phyloP scores from a whole-genome alignment of 2,113 vertebrate species.

The Ictidomys tridecemlineatus region DNA sequence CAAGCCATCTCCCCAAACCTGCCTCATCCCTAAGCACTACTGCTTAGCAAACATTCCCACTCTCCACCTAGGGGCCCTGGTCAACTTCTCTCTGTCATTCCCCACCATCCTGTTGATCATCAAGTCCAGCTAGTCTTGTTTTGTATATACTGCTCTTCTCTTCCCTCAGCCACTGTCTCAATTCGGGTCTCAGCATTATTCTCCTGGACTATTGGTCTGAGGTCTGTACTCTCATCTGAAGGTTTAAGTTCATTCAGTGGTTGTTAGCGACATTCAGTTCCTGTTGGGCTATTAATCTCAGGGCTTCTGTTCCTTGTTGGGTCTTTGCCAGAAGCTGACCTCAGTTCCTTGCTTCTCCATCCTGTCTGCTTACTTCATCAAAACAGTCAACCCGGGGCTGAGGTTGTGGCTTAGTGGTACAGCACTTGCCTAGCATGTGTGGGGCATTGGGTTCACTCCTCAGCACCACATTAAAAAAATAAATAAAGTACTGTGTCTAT shows the following conservation, averaged over 20 bases:
- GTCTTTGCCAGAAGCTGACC: neutral
- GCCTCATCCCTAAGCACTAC: neutral
- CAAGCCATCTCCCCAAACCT: neutral
- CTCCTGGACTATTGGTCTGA: neutral
- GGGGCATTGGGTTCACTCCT: no score
- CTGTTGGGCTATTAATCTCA: neutral
- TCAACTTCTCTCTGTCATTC: neutral
- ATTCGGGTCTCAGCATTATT: neutral
- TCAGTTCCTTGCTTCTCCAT: neutral
- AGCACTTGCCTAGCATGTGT: no score
- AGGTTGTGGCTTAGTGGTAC: no score
- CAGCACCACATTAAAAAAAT: no score
- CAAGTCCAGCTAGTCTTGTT: neutral
- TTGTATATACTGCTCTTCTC: neutral
- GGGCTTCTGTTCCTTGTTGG: neutral
- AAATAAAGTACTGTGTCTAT: no score
- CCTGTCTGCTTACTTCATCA: neutral
- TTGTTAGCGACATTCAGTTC: neutral
- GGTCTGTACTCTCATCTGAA: conserved; percentile 24
- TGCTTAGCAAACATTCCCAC: neutral
- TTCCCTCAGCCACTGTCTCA: neutral
- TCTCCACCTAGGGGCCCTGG: neutral
- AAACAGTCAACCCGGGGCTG: neutral
- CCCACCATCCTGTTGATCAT: neutral
- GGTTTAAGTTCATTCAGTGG: neutral